A percentile compares a stretch with the other conserved stretches of the same genome.
These are phyloP conservation scores for Eulemur rufifrons DNA, from an alignment of 2,113 vertebrate species.

Conservation along the genomic window DNA sequence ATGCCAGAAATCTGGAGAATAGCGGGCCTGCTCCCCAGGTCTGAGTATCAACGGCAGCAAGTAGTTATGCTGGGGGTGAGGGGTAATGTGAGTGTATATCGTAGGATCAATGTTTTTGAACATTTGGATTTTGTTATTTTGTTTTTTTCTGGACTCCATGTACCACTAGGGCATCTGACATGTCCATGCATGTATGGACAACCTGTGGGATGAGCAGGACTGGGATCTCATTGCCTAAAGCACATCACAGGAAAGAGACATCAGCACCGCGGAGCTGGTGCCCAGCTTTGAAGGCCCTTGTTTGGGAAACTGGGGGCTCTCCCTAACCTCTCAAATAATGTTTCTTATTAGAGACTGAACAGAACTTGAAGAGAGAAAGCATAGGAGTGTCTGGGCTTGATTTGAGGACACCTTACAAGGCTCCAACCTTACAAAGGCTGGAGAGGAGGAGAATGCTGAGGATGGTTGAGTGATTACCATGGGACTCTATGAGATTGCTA, in stretches of 20 bases:
- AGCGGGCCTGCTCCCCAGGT: background rate
- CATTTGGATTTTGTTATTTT: constrained; percentile 30
- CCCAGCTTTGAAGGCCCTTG: background rate
- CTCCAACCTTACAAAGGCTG: background rate
- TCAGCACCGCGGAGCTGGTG: background rate
- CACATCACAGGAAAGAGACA: background rate
- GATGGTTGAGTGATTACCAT: background rate
- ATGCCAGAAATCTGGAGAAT: background rate
- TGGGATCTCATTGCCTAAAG: background rate
- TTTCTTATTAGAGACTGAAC: background rate
- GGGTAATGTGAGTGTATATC: background rate
- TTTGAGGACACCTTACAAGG: background rate
- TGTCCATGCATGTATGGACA: background rate
- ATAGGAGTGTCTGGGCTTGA: background rate
- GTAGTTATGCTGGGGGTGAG: too few relatives aligned
- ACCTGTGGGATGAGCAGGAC: background rate
- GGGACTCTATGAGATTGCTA: background rate
- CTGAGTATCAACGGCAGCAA: background rate
- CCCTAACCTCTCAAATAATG: background rate
- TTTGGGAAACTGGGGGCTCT: background rate
- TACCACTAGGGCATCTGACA: background rate
- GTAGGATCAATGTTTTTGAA: background rate
- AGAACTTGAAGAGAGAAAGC: background rate
- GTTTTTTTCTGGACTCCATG: background rate
- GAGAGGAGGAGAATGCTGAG: background rate